Evolutionary conservation across 2,113 vertebrate species (phyloP), one percentile per base, ranked within the genome.

Genomic region (Hiodon tergisus): DNA sequence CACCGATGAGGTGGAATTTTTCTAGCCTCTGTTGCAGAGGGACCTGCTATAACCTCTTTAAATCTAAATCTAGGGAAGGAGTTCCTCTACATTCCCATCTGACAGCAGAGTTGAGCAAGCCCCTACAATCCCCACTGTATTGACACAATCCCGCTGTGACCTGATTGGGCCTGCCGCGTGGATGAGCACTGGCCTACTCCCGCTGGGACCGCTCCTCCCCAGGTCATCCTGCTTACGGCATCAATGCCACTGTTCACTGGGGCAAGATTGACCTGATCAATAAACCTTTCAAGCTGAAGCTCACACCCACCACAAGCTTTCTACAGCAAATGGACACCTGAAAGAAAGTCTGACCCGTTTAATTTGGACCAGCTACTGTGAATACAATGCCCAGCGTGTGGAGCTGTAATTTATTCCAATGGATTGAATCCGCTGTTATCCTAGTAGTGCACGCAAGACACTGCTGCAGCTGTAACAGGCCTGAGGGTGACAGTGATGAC

Each of bases 401-500:
- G 31, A 31, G 31, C 31, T 31, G 31, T 31, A 31, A 31, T 31
- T 31, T 31, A 31, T 31, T 31, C 31, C 31, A 31, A 31, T 31
- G 31, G 31, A 31, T 31, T 1, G 31, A 31, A 31, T 31, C 31
- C 3, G 3, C 0, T 11, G 14, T 14, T 59, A 11, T 6, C 55
- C 55, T 59, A 59, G 14, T 59, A 3, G 9, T 4, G n/a, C n/a
- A n/a, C n/a, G n/a, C 14, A 46, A 67, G 10, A 67, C 31, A n/a
- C 6, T 48, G 31, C 6, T 9, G 48, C 10, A 47, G 17, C 31
- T 46, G 65, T 9, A n/a, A 67, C 2, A 6, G 17, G 31, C 31
- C 31, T 75, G 31, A 68, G 76, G 50, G 81, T 65, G 51, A 16
- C 47, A 16, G 2, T 6, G 59, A 61, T 62, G 72, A 54, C 46